These are phyloP conservation scores for Copsychus sechellarum DNA, from an alignment of 2,113 vertebrate genomes.

Conservation along the genomic window DNA sequence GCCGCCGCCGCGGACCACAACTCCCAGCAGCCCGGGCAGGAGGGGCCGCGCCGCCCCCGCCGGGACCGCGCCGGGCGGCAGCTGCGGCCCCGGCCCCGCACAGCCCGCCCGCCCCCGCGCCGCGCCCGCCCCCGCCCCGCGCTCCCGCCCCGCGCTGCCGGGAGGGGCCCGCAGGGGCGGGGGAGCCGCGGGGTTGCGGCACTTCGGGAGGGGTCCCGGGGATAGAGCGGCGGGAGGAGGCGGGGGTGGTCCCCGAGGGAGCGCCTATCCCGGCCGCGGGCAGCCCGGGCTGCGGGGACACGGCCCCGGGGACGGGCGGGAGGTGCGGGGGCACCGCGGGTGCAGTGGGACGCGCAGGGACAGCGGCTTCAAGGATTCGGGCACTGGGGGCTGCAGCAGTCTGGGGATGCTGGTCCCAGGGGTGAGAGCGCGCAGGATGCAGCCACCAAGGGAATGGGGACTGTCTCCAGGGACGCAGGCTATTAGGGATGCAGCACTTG, in stretches of 20 bases:
- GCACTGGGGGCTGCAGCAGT: background rate
- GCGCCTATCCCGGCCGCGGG: background rate
- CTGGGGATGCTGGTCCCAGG: background rate
- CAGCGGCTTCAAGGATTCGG: accelerated
- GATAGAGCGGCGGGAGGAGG: background rate
- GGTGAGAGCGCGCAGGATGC: background rate
- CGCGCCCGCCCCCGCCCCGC: too few species aligned
- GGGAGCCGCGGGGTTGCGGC: too few species aligned
- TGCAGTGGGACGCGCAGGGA: background rate
- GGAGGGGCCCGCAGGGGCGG: too few species aligned
- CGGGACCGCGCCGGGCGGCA: too few species aligned
- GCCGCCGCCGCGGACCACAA: too few species aligned
- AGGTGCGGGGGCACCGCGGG: background rate
- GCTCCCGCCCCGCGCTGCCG: too few species aligned
- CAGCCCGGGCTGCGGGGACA: background rate
- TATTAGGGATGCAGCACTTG: background rate
- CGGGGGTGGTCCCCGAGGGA: background rate
- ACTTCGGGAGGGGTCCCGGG: too few species aligned
- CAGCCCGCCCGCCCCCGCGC: too few species aligned
- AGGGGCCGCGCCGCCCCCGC: too few species aligned
- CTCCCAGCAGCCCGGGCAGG: too few species aligned
- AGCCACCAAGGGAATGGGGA: background rate
- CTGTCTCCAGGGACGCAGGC: background rate
- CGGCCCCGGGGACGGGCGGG: background rate
- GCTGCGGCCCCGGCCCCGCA: too few species aligned